Conservation (phyloP, 2,888 invertebrate genomes). For the Aproaerema taeniolella region DNA sequence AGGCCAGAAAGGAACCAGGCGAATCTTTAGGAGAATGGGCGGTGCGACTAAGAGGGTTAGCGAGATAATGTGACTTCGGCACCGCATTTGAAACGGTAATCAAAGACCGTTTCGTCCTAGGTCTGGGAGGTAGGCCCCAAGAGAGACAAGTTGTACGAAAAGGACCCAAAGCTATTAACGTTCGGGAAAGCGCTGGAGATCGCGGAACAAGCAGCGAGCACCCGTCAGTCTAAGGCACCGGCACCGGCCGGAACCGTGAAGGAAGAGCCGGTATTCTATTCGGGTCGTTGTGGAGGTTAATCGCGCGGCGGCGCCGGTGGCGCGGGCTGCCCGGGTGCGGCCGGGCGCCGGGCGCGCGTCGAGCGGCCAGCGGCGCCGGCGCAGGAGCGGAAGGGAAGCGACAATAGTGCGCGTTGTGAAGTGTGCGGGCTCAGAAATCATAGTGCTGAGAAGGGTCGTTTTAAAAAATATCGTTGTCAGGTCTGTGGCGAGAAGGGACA, state of each 20-base stretch:
- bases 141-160: constrained; percentile 18
- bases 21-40: no score
- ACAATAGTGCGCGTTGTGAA: constrained; percentile 8
- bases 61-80: no score
- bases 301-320: no score
- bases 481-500: constrained; percentile 23
- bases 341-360: no score
- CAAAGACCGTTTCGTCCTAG: not conserved
- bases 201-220: no score
- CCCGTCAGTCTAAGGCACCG: no score
- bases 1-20: constrained; percentile 15
- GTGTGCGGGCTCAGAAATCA: constrained; percentile 21
- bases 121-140: constrained; percentile 6
- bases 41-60: no score
- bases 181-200: constrained; percentile 4
- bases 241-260: not conserved
- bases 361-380: not conserved
- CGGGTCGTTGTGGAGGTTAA: no score
- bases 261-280: no score
- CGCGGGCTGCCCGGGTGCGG: no score
- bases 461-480: constrained; percentile 18
- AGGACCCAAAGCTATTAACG: no score
- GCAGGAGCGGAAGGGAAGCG: not conserved
- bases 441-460: constrained; percentile 17
- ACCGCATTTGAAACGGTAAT: not conserved